Evolutionary conservation across 2,113 vertebrate genomes (phyloP).

Genomic region (Phylloscopus whistleri): DNA sequence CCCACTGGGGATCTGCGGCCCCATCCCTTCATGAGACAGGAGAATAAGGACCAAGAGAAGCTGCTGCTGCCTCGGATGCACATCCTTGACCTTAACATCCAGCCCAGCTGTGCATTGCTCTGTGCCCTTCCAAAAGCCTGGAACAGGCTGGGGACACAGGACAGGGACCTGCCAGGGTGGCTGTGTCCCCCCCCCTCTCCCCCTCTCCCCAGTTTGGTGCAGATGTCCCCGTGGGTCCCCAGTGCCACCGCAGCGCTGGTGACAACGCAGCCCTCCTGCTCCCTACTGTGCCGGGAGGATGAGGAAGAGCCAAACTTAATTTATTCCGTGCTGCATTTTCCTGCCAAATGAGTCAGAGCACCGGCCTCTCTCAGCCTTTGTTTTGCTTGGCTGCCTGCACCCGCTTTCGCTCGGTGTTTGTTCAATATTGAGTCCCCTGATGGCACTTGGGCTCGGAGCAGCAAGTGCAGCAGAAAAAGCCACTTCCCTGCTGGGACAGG

Average conservation of each 20-base stretch:
- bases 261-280: background rate
- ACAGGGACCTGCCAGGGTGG: background rate
- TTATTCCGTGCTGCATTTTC: slow-evolving; percentile 3
- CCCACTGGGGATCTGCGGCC: no score
- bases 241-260: fast-evolving
- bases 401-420: slow-evolving; percentile 6
- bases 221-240: fast-evolving
- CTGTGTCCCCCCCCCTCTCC: background rate
- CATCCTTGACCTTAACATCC: background rate
- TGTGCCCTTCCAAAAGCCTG: background rate
- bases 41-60: background rate
- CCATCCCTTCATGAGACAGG: background rate
- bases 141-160: background rate
- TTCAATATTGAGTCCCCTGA: slow-evolving; percentile 17
- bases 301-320: slow-evolving; percentile 6
- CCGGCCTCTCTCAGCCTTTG: background rate
- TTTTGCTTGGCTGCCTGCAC: slow-evolving; percentile 19
- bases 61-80: fast-evolving
- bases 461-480: background rate
- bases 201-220: background rate
- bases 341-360: slow-evolving; percentile 47
- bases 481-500: background rate
- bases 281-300: fast-evolving
- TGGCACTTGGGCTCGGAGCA: slow-evolving; percentile 6
- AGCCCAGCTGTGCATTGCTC: fast-evolving